A percentile compares a stretch with the other conserved stretches of the same genome.
phyloP scores from a whole-genome alignment of 2,797 vertebrate genomes.

The Spinus olivaceus region DNA sequence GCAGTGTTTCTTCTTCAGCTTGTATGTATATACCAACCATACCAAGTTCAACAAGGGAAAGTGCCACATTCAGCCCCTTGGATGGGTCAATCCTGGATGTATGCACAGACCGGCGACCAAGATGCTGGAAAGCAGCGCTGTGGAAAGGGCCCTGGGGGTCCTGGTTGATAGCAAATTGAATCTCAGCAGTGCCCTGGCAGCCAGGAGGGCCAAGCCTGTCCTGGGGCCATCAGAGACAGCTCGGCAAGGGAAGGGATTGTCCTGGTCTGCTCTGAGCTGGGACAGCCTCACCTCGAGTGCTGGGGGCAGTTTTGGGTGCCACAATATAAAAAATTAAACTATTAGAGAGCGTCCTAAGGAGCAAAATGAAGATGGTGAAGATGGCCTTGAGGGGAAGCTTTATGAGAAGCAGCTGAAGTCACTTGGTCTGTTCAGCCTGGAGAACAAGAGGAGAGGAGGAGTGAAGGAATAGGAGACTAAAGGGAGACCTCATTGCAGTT shows the following conservation, averaged over 20 bases:
- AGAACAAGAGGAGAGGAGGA: not conserved
- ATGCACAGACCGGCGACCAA: fast-evolving
- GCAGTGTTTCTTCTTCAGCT: not conserved
- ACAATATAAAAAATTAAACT: not conserved
- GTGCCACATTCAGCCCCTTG: not conserved
- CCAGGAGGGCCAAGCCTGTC: fast-evolving
- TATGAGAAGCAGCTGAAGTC: fast-evolving
- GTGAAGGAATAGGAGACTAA: not conserved
- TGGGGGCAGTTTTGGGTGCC: not conserved
- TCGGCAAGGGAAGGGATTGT: not conserved
- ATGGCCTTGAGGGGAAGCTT: fast-evolving
- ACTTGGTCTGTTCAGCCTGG: not conserved
- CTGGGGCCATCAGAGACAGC: not conserved
- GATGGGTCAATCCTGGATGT: not conserved
- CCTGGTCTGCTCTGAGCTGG: fast-evolving
- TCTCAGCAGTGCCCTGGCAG: not conserved
- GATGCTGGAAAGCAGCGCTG: fast-evolving
- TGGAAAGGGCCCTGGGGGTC: not conserved
- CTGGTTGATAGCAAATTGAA: fast-evolving
- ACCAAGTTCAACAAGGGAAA: not conserved
- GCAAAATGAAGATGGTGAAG: fast-evolving
- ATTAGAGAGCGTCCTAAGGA: fast-evolving
- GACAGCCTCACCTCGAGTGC: fast-evolving
- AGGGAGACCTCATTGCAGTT: not conserved
- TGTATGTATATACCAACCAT: not conserved